phyloP scores from a whole-genome alignment of 2,797 vertebrate genomes.

The Hylomyscus alleni region DNA sequence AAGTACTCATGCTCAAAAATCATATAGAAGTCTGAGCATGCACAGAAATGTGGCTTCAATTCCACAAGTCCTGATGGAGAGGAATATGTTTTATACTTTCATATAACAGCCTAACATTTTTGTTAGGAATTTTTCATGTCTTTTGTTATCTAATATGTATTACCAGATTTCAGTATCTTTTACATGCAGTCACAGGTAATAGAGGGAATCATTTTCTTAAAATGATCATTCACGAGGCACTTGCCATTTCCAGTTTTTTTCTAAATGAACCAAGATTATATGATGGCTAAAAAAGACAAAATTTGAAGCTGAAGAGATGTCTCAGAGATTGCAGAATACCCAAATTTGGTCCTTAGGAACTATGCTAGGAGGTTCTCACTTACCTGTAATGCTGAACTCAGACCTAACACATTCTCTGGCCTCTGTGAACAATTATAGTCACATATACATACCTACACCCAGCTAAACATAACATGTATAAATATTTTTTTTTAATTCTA shows the following conservation, averaged over 20 bases:
- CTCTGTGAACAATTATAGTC: background rate
- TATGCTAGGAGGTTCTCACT: background rate
- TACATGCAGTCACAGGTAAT: background rate
- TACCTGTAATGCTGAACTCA: background rate
- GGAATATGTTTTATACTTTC: background rate
- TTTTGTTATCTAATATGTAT: background rate
- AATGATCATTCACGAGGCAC: too few relatives aligned
- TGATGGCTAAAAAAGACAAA: background rate
- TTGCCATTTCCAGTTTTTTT: background rate
- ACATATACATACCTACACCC: background rate
- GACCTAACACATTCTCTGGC: fast-evolving
- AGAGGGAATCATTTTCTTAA: background rate
- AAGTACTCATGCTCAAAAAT: background rate
- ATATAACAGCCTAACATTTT: background rate
- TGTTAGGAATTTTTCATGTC: background rate
- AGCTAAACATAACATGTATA: background rate
- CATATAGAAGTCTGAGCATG: background rate
- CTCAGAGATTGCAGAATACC: background rate
- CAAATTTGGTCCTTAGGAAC: background rate
- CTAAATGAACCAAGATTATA: background rate
- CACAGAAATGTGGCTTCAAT: background rate
- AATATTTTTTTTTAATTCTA: background rate
- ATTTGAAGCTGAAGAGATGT: background rate
- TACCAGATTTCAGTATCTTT: background rate
- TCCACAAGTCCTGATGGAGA: background rate